Conservation (phyloP, 2,113 vertebrate genomes). For the Nannobrachium achirus region DNA sequence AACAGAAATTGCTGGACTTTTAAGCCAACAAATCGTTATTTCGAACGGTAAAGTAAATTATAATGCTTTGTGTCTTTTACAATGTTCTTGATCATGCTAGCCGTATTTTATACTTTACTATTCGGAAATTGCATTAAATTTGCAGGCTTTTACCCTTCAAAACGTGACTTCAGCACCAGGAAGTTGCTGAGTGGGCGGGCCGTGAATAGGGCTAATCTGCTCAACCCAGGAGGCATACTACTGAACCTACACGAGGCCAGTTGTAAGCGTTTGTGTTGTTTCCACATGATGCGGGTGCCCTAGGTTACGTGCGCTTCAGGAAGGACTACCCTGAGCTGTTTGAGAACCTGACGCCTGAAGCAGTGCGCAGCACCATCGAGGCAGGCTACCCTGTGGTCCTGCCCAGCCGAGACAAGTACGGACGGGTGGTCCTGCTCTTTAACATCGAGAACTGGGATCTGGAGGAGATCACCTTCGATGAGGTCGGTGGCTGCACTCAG, state of each 20-base stretch:
- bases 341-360: conserved; percentile 88
- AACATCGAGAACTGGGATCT: conserved; percentile 98
- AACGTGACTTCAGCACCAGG: no score
- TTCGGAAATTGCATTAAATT: no score
- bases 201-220: no score
- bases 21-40: no score
- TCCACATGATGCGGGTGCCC: neutral
- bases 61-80: no score
- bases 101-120: no score
- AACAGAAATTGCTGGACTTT: no score
- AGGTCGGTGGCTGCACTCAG: conserved; percentile 72
- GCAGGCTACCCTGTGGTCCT: conserved; percentile 95
- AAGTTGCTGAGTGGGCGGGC: no score
- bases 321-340: conserved; percentile 95
- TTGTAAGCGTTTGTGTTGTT: neutral
- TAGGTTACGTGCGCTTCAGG: conserved; percentile 94
- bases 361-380: conserved; percentile 93
- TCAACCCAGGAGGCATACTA: no score
- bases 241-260: neutral
- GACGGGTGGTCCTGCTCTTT: conserved; percentile 93
- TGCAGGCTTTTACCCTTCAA: no score
- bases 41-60: no score
- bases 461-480: conserved; percentile 96
- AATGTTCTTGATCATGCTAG: no score
- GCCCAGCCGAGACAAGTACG: conserved; percentile 88